Base-by-base conservation (phyloP, 23 tunicate genomes). In the Trididemnum clinides region DNA sequence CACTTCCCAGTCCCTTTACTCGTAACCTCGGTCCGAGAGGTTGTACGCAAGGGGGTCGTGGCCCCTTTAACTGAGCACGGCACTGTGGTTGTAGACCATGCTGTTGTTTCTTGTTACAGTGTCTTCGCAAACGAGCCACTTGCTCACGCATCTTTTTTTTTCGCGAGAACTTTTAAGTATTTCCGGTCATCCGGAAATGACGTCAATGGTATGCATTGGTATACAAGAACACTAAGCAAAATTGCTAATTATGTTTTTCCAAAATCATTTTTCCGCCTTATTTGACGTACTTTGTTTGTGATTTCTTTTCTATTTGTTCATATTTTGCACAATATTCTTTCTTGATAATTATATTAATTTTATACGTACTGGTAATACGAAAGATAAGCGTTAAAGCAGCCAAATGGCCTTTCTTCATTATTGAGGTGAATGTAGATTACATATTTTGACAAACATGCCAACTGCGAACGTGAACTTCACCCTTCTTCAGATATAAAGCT, bases 1-100 rank as follows among this genome's bases (percentile, higher is more conserved):
- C 3, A 37, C 5, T 22, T 12, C n/a, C 57, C 80, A 2, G 26
- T 22, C 18, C 75, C 85, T 22, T 33, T 51, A 1, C 50, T 4
- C 5, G 87, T 88, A 15, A 35, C 28, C 4, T 26, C 82, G 0
- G 63, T 73, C 1, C 58, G 31, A 1, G 0, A 51, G 20, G 72
- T 72, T 29, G 77, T 77, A 2, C 35, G 80, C 39, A 35, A 28
- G n/a, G 88, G 88, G 2, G 72, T 73, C 19, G 57, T 49, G 34
- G 88, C 88, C 18, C 88, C 88, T 27, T 35, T 85, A 21, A 85
- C 88, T 12, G 7, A 30, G 2, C 88, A 85, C 51, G 88, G 88
- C 6, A 85, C 88, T 34, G 22, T 85, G 2, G 71, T 85, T 26
- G 88, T 85, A 21, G 82, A 74, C 34, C 35, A 38, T 23, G 34